phyloP scores from a whole-genome alignment of 64 coral and sea anemone species.

The Dendrophyllia cribrosa region DNA sequence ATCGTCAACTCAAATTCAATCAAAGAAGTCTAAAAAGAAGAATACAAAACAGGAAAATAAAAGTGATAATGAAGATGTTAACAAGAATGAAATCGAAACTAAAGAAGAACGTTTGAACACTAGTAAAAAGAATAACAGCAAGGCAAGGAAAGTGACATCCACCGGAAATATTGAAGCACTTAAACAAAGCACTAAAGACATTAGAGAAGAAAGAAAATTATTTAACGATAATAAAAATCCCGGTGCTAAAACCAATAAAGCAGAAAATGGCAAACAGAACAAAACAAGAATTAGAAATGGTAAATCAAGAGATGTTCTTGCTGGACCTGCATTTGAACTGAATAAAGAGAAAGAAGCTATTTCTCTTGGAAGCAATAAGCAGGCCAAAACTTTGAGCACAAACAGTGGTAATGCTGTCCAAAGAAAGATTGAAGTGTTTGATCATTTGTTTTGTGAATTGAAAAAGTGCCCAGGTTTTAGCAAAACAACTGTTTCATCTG shows the following conservation, averaged over 20 bases:
- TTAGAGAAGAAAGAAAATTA: background rate
- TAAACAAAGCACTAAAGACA: background rate
- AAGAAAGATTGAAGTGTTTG: constrained; percentile 64
- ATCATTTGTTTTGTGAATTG: constrained; percentile 62
- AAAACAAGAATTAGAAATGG: constrained; percentile 1
- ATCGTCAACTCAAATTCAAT: background rate
- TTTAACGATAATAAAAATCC: background rate
- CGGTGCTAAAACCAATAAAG: background rate
- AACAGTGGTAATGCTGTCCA: background rate
- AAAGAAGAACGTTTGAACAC: background rate
- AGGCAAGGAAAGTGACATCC: background rate
- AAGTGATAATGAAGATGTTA: background rate
- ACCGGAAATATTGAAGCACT: background rate
- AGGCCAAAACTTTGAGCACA: background rate
- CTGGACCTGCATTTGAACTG: background rate
- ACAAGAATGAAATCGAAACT: background rate
- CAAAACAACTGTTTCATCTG: constrained; percentile 48
- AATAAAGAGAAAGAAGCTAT: background rate
- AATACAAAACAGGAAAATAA: background rate
- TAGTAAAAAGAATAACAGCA: background rate
- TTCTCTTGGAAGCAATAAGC: background rate
- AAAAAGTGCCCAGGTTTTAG: constrained; percentile 53
- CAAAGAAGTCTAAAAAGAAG: constrained; percentile 14
- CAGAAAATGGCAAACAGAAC: background rate
- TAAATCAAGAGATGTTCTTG: background rate